A percentile compares a stretch with the other conserved stretches of the same genome.
phyloP scores from a whole-genome alignment of 2,797 vertebrate species.

The Sandelia bainsii region DNA sequence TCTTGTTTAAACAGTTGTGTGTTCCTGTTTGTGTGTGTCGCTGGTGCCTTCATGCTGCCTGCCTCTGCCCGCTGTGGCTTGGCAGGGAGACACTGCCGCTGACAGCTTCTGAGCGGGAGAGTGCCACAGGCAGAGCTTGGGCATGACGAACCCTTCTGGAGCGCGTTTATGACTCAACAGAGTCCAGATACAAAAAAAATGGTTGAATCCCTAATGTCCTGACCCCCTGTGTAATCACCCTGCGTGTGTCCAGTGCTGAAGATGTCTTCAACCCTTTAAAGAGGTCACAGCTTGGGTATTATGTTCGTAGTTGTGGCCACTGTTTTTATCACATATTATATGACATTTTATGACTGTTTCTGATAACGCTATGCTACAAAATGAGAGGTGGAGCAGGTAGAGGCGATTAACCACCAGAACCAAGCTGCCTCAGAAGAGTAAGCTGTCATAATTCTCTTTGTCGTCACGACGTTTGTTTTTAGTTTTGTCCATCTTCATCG shows the following conservation, averaged over 20 bases:
- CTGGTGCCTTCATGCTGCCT: constrained; percentile 37
- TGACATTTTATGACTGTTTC: background rate
- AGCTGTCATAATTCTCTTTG: background rate
- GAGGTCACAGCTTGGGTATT: background rate
- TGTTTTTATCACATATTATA: background rate
- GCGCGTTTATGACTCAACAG: constrained; percentile 50
- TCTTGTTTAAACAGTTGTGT: constrained; percentile 22
- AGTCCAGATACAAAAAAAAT: constrained; percentile 18
- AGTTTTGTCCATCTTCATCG: too few relatives aligned
- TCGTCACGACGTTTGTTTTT: too few relatives aligned
- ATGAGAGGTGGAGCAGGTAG: constrained; percentile 1
- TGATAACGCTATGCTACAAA: background rate
- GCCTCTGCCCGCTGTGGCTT: constrained; percentile 59
- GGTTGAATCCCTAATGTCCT: constrained; percentile 27
- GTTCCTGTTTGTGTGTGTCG: constrained; percentile 29
- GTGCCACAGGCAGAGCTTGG: constrained; percentile 59
- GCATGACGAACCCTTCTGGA: constrained; percentile 66
- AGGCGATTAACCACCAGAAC: background rate
- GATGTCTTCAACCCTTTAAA: constrained; percentile 15
- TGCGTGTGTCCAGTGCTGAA: background rate
- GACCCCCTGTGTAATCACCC: constrained; percentile 27
- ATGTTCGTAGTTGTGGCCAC: background rate
- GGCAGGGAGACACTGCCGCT: constrained; percentile 56
- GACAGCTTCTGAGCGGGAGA: constrained; percentile 53
- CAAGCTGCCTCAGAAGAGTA: background rate